A percentile compares a stretch with the other conserved stretches of the same genome.
Conservation (phyloP, 2,888 invertebrate species). For the Napeogenes sylphis region DNA sequence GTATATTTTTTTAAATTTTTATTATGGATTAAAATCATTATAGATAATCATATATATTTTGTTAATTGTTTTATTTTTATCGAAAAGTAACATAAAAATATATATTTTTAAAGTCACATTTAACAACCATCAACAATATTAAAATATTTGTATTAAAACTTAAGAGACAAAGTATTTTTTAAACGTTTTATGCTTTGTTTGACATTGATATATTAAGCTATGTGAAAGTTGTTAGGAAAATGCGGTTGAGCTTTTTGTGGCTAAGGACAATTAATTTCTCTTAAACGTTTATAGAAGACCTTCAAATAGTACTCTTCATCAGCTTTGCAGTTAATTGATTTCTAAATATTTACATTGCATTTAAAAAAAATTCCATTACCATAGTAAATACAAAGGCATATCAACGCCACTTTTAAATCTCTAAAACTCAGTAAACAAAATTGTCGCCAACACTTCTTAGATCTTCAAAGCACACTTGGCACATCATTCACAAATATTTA, state of each 20-base stretch:
- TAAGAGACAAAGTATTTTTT: background rate
- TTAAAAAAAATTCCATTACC: background rate
- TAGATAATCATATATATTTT: too few species aligned
- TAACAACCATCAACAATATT: too few species aligned
- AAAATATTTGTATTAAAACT: too few species aligned
- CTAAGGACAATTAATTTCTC: constrained; percentile 4
- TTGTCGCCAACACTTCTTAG: constrained; percentile 5
- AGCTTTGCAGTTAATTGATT: background rate
- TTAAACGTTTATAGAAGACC: background rate
- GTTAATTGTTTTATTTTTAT: too few species aligned
- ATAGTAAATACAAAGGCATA: background rate
- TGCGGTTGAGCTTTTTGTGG: constrained; percentile 1
- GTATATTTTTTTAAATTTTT: too few species aligned
- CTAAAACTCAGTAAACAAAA: background rate
- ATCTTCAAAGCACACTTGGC: constrained; percentile 3
- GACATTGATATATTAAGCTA: constrained; percentile 4
- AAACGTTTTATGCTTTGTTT: background rate
- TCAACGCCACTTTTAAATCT: background rate
- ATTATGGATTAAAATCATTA: too few species aligned
- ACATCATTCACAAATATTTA: constrained; percentile 5
- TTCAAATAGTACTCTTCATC: background rate
- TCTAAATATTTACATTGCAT: background rate
- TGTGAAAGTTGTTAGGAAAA: background rate
- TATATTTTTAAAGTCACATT: too few species aligned
- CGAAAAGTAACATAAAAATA: too few species aligned